phyloP scores from a whole-genome alignment of 2,797 vertebrate genomes.

The Telmatherina bonti region DNA sequence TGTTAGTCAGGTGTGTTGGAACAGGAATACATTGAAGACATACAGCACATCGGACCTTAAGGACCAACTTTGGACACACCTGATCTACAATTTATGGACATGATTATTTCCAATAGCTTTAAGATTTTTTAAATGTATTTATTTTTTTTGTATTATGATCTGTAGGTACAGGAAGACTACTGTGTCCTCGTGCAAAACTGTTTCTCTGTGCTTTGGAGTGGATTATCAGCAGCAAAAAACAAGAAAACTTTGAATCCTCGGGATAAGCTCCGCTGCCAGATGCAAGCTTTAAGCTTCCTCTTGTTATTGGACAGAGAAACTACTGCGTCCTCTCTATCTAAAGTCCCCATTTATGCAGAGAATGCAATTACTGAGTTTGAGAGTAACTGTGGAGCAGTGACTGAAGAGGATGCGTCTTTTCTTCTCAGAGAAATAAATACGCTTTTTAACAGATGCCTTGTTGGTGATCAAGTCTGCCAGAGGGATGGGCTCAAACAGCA shows the following conservation, averaged over 20 bases:
- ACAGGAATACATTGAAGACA: no score
- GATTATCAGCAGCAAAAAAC: slow-evolving; percentile 52
- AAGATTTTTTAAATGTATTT: slow-evolving; percentile 22
- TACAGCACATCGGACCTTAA: no score
- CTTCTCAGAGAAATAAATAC: slow-evolving; percentile 71
- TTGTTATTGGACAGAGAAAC: slow-evolving; percentile 81
- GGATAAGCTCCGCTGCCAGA: slow-evolving; percentile 72
- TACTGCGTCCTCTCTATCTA: slow-evolving; percentile 34
- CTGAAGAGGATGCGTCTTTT: slow-evolving; percentile 77
- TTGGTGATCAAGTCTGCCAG: slow-evolving; percentile 6
- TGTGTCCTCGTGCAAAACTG: slow-evolving; percentile 75
- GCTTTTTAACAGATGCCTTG: slow-evolving; percentile 39
- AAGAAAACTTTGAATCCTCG: slow-evolving; percentile 27
- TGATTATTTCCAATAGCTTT: background rate
- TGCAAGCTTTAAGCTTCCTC: slow-evolving; percentile 88
- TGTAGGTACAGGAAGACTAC: slow-evolving; percentile 81
- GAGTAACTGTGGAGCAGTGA: slow-evolving; percentile 44
- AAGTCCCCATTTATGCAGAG: slow-evolving; percentile 69
- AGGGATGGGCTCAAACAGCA: background rate
- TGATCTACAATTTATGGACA: background rate
- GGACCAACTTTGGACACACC: no score
- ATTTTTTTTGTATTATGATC: no score
- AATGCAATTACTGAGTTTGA: slow-evolving; percentile 80
- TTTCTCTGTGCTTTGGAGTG: slow-evolving; percentile 88
- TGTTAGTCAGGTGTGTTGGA: no score